Evolutionary conservation across 2,888 invertebrate species (phyloP).

Genomic region (Agrilus cyanescens): DNA sequence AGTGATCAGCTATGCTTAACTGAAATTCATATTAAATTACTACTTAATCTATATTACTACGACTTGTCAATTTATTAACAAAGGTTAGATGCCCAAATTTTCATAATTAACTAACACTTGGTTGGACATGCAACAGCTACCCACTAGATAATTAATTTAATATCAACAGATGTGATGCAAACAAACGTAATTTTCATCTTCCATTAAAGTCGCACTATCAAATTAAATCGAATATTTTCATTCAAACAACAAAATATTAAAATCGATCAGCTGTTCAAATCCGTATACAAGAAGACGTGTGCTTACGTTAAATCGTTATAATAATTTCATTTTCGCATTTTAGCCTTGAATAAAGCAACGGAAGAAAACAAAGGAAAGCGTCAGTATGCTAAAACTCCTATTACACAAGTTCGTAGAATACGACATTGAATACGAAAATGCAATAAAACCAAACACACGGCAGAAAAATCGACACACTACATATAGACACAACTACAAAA

Average conservation of each 20-base stretch:
- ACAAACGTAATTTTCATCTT: too few relatives aligned
- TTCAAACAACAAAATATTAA: too few relatives aligned
- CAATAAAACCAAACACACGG: constrained; percentile 26
- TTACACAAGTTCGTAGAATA: constrained; percentile 25
- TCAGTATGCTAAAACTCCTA: constrained; percentile 17
- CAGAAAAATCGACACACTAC: constrained; percentile 13
- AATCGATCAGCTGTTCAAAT: too few relatives aligned
- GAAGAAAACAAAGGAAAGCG: constrained; percentile 22
- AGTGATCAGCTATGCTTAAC: constrained; percentile 24
- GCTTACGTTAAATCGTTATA: too few relatives aligned
- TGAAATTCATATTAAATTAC: constrained; percentile 16
- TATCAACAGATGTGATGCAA: too few relatives aligned
- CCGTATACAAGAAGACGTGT: too few relatives aligned
- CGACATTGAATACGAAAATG: constrained; percentile 28
- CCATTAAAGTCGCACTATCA: too few relatives aligned
- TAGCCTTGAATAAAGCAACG: neutral
- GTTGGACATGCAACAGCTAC: too few relatives aligned
- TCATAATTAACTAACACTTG: too few relatives aligned
- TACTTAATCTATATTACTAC: constrained; percentile 4
- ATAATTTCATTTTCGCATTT: too few relatives aligned
- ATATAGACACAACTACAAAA: constrained; percentile 3
- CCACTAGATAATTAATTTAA: too few relatives aligned
- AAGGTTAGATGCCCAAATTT: constrained; percentile 6
- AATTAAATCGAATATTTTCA: too few relatives aligned
- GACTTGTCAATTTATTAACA: constrained; percentile 8